Evolutionary conservation across 1,140 invertebrate species (phyloP), one percentile per base, ranked within the genome.

Genomic region (Ooceraea biroi): DNA sequence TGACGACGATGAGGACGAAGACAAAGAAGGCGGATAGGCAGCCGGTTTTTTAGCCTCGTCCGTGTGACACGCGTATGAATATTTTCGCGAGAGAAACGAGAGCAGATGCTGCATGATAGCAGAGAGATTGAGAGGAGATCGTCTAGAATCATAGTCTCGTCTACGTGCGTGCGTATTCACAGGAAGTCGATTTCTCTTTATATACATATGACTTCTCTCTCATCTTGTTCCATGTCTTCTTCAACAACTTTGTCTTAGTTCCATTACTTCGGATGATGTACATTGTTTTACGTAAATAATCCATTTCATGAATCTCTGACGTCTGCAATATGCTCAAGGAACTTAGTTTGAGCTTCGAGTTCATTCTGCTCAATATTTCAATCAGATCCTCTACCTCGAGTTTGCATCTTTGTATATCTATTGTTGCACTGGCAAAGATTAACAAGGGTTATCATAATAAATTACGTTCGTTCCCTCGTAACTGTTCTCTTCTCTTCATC

Each of bases 11-110:
- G 44, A 48, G 22, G 82, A 84, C n/a, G 71, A 46, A 25, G 44
- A 41, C 55, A n/a, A 63, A 60, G 58, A 55, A 55, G 41, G 41
- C 17, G 22, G 65, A 61, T 46, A 41, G 41, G 4, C 14, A 19
- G 60, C 60, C 63, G 48, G 63, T 86, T 86, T 80, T 82, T 66
- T 25, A 19, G 19, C 63, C 27, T 55, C n/a, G 44, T 25, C 46
- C n/a, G 12, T 19, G 22, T 52, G 76, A 69, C 63, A 57, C 71
- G 41, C 52, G 73, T 52, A 86, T 82, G 83, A 86, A 86, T 86
- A 86, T 85, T 82, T 86, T 85, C 44, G 50, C 41, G 48, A 44
- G 48, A 65, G 65, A 80, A 71, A 80, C 27, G 50, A 50, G 44
- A 85, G 11, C 57, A 77, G 80, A 60, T 66, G 61, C n/a, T 36